Evolutionary conservation across 2,888 invertebrate species (phyloP), one percentile per base, ranked within the genome.

Genomic region (Melitaea athalia): DNA sequence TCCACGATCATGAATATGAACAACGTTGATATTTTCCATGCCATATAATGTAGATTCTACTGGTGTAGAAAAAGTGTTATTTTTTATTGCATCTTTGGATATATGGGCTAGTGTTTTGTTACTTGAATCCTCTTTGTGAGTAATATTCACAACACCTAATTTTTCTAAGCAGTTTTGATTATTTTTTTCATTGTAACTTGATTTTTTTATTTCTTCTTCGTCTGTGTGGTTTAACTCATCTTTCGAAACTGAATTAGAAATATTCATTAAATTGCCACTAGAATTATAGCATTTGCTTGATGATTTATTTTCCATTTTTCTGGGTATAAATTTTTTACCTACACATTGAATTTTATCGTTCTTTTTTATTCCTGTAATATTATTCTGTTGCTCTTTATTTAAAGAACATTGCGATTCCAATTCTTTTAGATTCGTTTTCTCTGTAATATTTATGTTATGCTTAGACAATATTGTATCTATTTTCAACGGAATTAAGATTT

Each of bases 401-500:
- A 31, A 31, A 31, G 14, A 33, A 55, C 31, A 33, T 33, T 33
- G 53, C 6, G 53, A 55, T 12, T 33, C 38, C 1, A 42, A n/a
- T 14, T 42, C 15, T 42, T 57, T 38, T 15, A 38, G 4, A 11
- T 38, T 7, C 10, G 10, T 10, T 6, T 42, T 63, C 8, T 62
- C n/a, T 33, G 65, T 69, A 63, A 59, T 59, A 63, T 63, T 71
- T 55, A 24, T 67, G 5, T 57, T 74, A 68, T 76, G 76, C 50
- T 71, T 71, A 43, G 70, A 69, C 68, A 81, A 76, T 47, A 78
- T 47, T 55, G 80, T 75, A 63, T 82, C 75, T 38, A 82, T 75
- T 55, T 78, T 60, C 43, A 84, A 73, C 65, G 82, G 78, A 67
- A 79, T 78, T 55, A 81, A 70, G 53, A 68, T 64, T 49, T 69